These are phyloP conservation scores for Galeopsomyia nigrocyanea DNA, from an alignment of 2,888 invertebrate species.

Conservation along the genomic window DNA sequence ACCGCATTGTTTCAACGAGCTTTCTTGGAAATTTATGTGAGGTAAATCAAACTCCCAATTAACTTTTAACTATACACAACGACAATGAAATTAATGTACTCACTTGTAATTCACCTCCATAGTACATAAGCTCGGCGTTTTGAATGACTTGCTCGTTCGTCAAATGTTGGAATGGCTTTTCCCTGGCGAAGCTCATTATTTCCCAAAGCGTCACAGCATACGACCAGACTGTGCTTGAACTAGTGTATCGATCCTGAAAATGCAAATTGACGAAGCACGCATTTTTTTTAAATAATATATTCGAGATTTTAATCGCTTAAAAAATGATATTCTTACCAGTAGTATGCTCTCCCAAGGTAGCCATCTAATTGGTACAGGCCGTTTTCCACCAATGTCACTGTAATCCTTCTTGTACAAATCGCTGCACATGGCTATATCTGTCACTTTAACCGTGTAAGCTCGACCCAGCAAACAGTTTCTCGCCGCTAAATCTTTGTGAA, in stretches of 20 bases:
- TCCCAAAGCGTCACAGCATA: conserved; percentile 79
- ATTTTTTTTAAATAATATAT: background rate
- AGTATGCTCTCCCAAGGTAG: conserved; percentile 77
- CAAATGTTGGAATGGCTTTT: conserved; percentile 74
- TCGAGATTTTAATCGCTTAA: background rate
- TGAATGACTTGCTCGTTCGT: conserved; percentile 76
- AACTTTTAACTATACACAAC: too few species aligned
- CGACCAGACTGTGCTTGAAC: conserved; percentile 75
- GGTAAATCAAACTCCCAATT: too few species aligned
- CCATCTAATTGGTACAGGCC: conserved; percentile 76
- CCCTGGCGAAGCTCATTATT: conserved; percentile 74
- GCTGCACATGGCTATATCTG: conserved; percentile 77
- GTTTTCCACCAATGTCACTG: conserved; percentile 75
- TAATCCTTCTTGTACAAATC: conserved; percentile 76
- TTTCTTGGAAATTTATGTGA: too few species aligned
- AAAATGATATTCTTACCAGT: conserved; percentile 68
- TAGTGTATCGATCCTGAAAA: conserved; percentile 75
- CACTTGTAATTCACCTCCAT: conserved; percentile 75
- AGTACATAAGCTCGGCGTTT: conserved; percentile 77
- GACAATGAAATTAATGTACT: conserved; percentile 11
- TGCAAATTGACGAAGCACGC: conserved; percentile 1
- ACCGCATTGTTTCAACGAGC: too few species aligned
- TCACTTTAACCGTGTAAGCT: conserved; percentile 74
- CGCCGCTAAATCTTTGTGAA: conserved; percentile 84
- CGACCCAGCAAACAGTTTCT: conserved; percentile 76